Base-by-base conservation (phyloP, 2,797 vertebrate species). In the Telmatherina bonti region DNA sequence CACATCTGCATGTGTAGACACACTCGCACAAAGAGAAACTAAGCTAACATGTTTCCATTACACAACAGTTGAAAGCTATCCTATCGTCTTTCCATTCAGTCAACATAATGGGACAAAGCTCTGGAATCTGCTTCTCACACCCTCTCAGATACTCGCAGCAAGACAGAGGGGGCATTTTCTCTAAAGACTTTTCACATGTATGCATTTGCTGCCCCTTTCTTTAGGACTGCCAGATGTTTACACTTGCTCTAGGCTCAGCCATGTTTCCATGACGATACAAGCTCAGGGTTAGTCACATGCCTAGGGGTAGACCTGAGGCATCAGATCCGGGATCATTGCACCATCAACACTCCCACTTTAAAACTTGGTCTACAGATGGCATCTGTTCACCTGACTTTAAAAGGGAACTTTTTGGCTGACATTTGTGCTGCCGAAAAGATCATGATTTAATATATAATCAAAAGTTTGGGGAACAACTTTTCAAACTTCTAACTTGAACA, bases 261-360 rank as follows among this genome's bases (percentile, higher is more conserved):
- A 92, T 92, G 90, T 92, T 93, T 92, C 91, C 92, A 92, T 93
- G 91, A 93, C 87, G 90, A 92, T 89, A 85, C 85, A 86, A 86
- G 83, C 83, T 84, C 79, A 81, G 85, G 84, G 85, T 90, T 74
- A 83, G 88, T 90, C 90, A 90, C 83, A 81, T 84, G 89, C 87
- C 81, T 74, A 27, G 67, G 82, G 67, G 75, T 77, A 81, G 76
- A 89, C 85, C 88, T 70, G 71, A 83, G 80, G 80, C 87, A 68
- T 76, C 36, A 18, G 60, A 85, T 82, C 74, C 69, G 72, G 84
- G 77, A 83, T 83, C 85, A 53, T 62, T 69, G 72, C 72, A 79
- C 61, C 76, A 56, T 67, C 29, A 64, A 27, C 13, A 26, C 41
- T 36, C 71, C 62, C 74, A 71, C 65, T 79, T 76, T 31, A n/a